Base-by-base conservation (phyloP, 2,797 vertebrate genomes). In the Melanotaenia parkinsoni region DNA sequence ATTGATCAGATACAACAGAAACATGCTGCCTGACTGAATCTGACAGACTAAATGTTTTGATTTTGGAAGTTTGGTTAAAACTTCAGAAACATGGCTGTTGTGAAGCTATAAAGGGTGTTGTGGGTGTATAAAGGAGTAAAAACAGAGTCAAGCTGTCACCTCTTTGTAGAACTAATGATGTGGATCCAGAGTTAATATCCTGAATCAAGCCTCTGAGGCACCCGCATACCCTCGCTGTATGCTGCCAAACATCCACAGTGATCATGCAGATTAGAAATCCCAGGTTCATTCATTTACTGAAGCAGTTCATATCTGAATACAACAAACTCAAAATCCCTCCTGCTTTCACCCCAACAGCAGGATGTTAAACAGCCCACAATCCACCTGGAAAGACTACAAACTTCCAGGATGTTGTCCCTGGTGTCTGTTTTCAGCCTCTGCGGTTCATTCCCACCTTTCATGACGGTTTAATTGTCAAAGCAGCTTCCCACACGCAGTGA, bases 131-230 rank as follows among this genome's bases (percentile, higher is more conserved):
- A 56, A 16, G 43, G 47, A 50, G 47, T 50, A 3, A 22, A 22
- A 50, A 54, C 58, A 33, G 28, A 22, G 67, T 37, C 32, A 59
- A 28, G 8, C n/a, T 63, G 28, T 70, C 58, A 74, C 56, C 59
- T 66, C 59, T 81, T 65, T 63, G 72, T 63, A 72, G 72, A 87
- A 86, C 79, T 92, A 92, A 92, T 86, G 90, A 92, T 87, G 81
- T 85, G 81, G 76, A 87, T 88, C 85, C 83, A 61, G 54, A 82
- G 72, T 80, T 86, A 78, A 89, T 89, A 88, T 82, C 77, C 77
- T 82, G 67, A 45, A 51, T 69, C 53, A 16, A 73, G 58, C 81
- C 84, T 85, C 69, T 47, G 74, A 81, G 76, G 74, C 76, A 43
- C 67, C 67, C 59, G 18, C 28, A 2, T 73, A 69, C 63, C 77